Base-by-base conservation (phyloP, 2,797 vertebrate species). In the Anomalospiza imberbis region DNA sequence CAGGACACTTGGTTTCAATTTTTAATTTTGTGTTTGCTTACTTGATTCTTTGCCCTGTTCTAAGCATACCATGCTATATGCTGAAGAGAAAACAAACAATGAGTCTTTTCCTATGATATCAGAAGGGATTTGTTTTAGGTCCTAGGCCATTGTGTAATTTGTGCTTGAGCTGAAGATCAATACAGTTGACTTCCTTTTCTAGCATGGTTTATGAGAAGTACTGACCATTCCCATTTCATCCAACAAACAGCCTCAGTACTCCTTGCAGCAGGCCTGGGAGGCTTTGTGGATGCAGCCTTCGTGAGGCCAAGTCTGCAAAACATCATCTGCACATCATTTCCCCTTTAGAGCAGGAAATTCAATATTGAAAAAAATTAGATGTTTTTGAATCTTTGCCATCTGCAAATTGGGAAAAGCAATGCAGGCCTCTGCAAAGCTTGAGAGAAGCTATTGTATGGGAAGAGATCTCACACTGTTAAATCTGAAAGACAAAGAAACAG, bases 1-100 rank as follows among this genome's bases (percentile, higher is more conserved):
- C 17, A 47, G n/a, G 38, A 10, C 1, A 10, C 7, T 44, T 10
- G 32, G 6, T 29, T 62, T 71, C 1, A 2, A 0, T 7, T 50
- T 83, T 42, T 40, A 21, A 3, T 38, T 78, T 54, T 34, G 17
- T 2, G 40, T 73, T 81, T 42, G 6, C 72, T 88, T 51, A 36
- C 17, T 58, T 60, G 32, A 8, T 6, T 2, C 25, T 76, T 86
- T 71, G 17, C 20, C 22, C 7, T 45, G 15, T 48, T 74, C 18
- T 75, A 72, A 82, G 17, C 17, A 57, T 70, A 76, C 26, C 7
- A 2, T 48, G 11, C 32, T 53, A 34, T 6, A 28, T 29, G 5
- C 20, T 62, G 14, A 78, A 55, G 15, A 51, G 19, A 84, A 79
- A 58, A 71, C 17, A 50, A 36, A 12, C 12, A 70, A n/a, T 2